phyloP scores from a whole-genome alignment of 2,797 vertebrate species.

The Spinus olivaceus region DNA sequence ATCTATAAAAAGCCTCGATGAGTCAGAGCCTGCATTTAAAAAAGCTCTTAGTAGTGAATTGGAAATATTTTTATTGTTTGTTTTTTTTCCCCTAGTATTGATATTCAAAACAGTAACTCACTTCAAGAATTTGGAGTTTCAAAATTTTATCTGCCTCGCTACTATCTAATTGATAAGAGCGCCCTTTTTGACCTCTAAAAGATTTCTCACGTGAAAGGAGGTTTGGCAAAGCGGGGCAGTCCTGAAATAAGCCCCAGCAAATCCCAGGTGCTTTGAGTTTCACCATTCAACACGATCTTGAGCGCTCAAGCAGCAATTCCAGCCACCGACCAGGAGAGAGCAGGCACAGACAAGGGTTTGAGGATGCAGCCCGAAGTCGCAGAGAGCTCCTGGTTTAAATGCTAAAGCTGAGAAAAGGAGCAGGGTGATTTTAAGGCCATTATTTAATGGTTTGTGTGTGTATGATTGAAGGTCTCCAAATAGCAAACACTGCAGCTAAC shows the following conservation, averaged over 20 bases:
- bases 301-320: neutral
- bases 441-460: neutral
- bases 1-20: neutral
- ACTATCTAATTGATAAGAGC: neutral
- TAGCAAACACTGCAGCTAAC: neutral
- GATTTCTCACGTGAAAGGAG: neutral
- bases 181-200: neutral
- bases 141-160: neutral
- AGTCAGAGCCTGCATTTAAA: neutral
- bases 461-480: neutral
- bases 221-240: neutral
- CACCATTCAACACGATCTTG: accelerated
- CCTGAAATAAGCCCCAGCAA: neutral
- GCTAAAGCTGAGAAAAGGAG: neutral
- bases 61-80: neutral
- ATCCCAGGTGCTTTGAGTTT: neutral
- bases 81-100: neutral
- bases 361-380: accelerated
- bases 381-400: neutral
- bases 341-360: neutral
- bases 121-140: neutral
- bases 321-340: neutral
- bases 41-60: neutral
- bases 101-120: neutral
- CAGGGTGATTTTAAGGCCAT: neutral